Conservation (phyloP, 2,888 invertebrate species). For the Protonemura montana region DNA sequence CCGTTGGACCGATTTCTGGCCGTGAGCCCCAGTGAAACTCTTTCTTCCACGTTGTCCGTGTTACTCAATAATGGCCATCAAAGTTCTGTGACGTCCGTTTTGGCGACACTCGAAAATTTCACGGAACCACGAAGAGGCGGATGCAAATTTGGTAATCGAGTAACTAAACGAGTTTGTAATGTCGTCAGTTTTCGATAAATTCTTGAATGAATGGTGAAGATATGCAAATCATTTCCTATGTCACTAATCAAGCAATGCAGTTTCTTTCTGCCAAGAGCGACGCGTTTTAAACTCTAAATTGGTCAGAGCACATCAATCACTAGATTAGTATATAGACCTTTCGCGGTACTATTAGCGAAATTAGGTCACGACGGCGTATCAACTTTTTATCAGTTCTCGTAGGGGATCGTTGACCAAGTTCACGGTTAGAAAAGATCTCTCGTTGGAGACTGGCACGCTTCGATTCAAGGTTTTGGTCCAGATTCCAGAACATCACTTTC, state of each 20-base stretch:
- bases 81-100: not conserved
- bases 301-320: not conserved
- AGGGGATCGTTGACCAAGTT: constrained; percentile 7
- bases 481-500: not conserved
- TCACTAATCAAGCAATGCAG: not conserved
- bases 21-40: not conserved
- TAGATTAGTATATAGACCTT: not conserved
- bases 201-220: not conserved
- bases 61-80: not conserved
- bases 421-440: not conserved
- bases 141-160: not conserved
- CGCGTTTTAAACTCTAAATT: not conserved
- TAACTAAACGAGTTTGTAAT: not conserved
- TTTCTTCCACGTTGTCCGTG: not conserved
- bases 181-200: not conserved
- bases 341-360: not conserved
- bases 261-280: constrained; percentile 1
- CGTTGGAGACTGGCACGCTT: not conserved
- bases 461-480: not conserved
- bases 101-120: not conserved
- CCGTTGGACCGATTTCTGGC: not conserved
- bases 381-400: not conserved
- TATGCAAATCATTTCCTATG: not conserved
- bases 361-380: not conserved
- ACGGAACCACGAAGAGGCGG: not conserved